phyloP scores from a whole-genome alignment of 1,140 invertebrate species.

The Drosophila ogumai region DNA sequence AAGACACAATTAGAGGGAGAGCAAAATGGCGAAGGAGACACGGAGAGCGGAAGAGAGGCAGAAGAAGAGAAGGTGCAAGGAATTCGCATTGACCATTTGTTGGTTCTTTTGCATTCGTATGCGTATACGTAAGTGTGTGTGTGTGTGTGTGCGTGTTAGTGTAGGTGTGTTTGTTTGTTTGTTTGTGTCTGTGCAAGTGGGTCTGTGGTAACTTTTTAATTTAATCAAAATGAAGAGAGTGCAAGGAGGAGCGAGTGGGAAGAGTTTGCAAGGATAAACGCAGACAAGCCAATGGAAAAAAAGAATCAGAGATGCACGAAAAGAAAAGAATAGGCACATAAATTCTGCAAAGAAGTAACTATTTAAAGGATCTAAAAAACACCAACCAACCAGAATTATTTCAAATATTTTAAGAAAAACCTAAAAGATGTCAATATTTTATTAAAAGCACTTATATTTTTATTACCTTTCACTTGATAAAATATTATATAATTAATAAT shows the following conservation, averaged over 20 bases:
- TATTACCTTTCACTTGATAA: background rate
- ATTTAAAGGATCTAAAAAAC: background rate
- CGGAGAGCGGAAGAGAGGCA: background rate
- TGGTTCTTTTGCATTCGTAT: constrained; percentile 19
- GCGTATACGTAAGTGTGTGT: background rate
- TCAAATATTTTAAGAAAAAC: too few species aligned
- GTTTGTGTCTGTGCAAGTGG: constrained; percentile 15
- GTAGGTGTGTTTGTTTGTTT: constrained; percentile 5
- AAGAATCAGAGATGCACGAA: background rate
- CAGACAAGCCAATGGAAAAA: constrained; percentile 5
- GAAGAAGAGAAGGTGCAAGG: constrained; percentile 5
- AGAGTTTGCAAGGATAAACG: constrained; percentile 33
- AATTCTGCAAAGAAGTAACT: background rate
- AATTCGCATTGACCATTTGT: constrained; percentile 21
- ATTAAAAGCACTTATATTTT: background rate
- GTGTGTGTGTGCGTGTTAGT: background rate
- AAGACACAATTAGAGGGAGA: constrained; percentile 51
- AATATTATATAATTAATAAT: background rate
- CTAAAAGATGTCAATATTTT: too few species aligned
- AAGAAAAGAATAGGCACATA: background rate
- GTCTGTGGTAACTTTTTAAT: constrained; percentile 59
- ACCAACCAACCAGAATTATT: too few species aligned
- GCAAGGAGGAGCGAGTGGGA: constrained; percentile 14
- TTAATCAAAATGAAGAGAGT: constrained; percentile 59
- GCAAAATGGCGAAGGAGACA: background rate